Percentiles rank a stretch among this genome's conserved stretches.
These are phyloP conservation scores for Eclectus roratus DNA, from an alignment of 2,113 vertebrate genomes.

Conservation along the genomic window DNA sequence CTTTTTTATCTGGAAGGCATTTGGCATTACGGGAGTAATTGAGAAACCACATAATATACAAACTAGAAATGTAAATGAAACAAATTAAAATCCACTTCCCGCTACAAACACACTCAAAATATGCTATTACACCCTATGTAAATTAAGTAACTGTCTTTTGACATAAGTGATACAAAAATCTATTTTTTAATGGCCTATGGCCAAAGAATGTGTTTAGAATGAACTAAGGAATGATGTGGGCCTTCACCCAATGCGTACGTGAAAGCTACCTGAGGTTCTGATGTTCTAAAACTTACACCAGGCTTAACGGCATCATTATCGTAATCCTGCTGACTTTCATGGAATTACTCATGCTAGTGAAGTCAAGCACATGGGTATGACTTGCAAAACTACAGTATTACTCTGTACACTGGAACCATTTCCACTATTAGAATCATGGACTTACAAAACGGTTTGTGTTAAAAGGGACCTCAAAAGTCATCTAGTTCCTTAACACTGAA, in stretches of 20 bases:
- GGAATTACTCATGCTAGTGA: not conserved
- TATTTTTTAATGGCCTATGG: not conserved
- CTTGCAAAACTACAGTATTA: not conserved
- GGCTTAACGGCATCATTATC: not conserved
- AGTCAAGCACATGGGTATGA: not conserved
- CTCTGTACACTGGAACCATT: not conserved
- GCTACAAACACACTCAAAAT: not conserved
- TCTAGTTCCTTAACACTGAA: not conserved
- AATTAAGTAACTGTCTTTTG: not conserved
- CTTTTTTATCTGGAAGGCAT: slow-evolving; percentile 2
- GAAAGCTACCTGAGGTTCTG: not conserved
- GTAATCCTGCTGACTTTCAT: not conserved
- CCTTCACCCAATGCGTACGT: not conserved
- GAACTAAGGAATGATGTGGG: not conserved
- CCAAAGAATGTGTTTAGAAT: not conserved
- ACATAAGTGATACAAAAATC: not conserved
- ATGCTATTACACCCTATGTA: not conserved
- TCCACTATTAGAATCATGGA: not conserved
- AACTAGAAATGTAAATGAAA: not conserved
- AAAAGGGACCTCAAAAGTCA: not conserved
- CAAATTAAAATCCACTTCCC: not conserved
- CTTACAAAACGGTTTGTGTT: not conserved
- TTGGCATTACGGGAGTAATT: not conserved
- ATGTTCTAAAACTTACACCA: not conserved
- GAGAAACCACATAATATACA: not conserved